Conservation (phyloP, 2,888 invertebrate genomes). For the Drosophila nr. fundita region DNA sequence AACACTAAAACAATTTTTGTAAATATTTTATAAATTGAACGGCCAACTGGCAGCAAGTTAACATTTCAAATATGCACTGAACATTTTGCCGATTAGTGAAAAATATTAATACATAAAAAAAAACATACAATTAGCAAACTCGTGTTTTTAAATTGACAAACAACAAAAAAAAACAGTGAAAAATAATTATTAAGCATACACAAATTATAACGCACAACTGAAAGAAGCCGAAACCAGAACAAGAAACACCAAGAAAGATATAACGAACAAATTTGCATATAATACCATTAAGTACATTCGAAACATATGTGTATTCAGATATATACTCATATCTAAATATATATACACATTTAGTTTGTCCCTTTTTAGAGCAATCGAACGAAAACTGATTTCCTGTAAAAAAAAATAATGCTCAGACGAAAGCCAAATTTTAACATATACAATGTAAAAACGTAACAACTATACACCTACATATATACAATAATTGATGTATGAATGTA, state of each 20-base stretch:
- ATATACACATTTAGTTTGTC: slow-evolving; percentile 59
- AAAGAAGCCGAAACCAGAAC: slow-evolving; percentile 18
- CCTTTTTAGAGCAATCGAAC: slow-evolving; percentile 48
- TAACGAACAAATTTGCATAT: slow-evolving; percentile 48
- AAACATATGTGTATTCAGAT: slow-evolving; percentile 28
- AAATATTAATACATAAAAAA: slow-evolving; percentile 19
- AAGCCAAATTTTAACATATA: slow-evolving; percentile 69
- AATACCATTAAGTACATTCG: slow-evolving; percentile 34
- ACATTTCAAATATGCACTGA: slow-evolving; percentile 60
- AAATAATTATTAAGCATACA: slow-evolving; percentile 54
- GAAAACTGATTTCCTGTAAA: slow-evolving; percentile 58
- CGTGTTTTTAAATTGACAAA: slow-evolving; percentile 59
- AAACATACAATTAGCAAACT: slow-evolving; percentile 34
- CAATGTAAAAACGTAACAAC: slow-evolving; percentile 66
- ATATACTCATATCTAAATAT: slow-evolving; percentile 21
- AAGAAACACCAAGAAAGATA: slow-evolving; percentile 28
- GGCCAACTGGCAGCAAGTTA: slow-evolving; percentile 68
- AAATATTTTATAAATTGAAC: slow-evolving; percentile 72
- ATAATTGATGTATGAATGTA: slow-evolving; percentile 39
- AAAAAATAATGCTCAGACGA: slow-evolving; percentile 65
- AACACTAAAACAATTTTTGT: slow-evolving; percentile 56
- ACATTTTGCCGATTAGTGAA: slow-evolving; percentile 65
- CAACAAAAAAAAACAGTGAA: slow-evolving; percentile 59
- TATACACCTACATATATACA: slow-evolving; percentile 17
- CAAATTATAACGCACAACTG: slow-evolving; percentile 42